Conservation (phyloP, 1,140 invertebrate species). For the Elysia chlorotica region DNA sequence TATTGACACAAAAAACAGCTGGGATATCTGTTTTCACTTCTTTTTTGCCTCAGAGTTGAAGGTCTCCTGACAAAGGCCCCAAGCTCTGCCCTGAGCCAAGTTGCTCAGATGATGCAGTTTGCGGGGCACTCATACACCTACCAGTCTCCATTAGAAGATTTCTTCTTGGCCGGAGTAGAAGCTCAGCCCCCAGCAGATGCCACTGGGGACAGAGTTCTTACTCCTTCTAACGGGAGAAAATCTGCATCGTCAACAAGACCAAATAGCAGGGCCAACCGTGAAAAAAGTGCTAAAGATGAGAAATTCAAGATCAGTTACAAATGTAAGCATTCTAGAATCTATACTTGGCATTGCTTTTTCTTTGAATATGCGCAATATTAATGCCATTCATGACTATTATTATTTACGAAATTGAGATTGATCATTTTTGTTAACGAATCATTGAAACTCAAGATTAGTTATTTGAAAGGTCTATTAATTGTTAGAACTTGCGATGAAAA, state of each 20-base stretch:
- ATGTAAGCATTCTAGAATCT: constrained; percentile 32
- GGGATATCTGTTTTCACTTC: no score
- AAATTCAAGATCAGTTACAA: constrained; percentile 42
- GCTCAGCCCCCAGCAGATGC: constrained; percentile 22
- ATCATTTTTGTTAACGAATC: no score
- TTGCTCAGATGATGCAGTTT: not conserved
- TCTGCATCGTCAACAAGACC: constrained; percentile 18
- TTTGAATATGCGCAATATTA: no score
- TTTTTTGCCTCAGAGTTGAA: constrained; percentile 3
- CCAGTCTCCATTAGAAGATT: constrained; percentile 30
- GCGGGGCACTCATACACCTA: not conserved
- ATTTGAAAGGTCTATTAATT: no score
- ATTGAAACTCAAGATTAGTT: no score
- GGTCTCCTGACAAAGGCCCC: constrained; percentile 7
- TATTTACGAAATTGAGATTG: no score
- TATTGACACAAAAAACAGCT: no score
- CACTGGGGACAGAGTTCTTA: not conserved
- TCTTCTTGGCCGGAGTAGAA: constrained; percentile 40
- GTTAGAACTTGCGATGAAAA: no score
- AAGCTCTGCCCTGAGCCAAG: constrained; percentile 4
- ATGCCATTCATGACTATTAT: no score
- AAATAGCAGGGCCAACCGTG: constrained; percentile 22
- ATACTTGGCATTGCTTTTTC: not conserved
- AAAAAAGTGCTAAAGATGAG: constrained; percentile 11
- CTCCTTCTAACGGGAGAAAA: constrained; percentile 18